Evolutionary conservation across 2,888 invertebrate genomes (phyloP).

Genomic region (Orthosia incerta): DNA sequence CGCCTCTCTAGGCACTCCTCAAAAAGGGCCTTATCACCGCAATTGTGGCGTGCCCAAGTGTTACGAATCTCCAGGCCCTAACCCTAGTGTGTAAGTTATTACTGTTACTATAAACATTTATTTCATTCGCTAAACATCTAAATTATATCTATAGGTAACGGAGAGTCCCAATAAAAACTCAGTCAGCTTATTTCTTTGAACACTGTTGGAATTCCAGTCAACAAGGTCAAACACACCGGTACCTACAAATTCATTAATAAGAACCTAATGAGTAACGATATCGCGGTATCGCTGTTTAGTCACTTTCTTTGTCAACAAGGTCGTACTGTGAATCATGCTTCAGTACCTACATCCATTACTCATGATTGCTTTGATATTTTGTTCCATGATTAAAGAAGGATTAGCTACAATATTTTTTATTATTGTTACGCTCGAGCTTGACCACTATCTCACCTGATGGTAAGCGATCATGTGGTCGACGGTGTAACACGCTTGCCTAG

Average conservation of each 20-base stretch:
- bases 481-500: too few species aligned
- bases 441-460: too few species aligned
- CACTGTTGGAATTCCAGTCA: not conserved
- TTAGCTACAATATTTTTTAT: too few species aligned
- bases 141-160: not conserved
- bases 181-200: not conserved
- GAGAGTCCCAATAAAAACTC: not conserved
- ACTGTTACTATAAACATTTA: too few species aligned
- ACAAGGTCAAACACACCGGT: constrained; percentile 2
- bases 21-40: too few species aligned
- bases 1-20: too few species aligned
- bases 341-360: constrained; percentile 16
- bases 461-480: too few species aligned
- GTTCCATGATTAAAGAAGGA: not conserved
- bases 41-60: too few species aligned
- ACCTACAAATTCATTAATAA: constrained; percentile 29
- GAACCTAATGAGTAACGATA: constrained; percentile 32
- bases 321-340: constrained; percentile 34
- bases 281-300: constrained; percentile 12
- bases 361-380: constrained; percentile 1
- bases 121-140: too few species aligned
- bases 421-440: too few species aligned
- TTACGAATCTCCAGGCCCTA: too few species aligned
- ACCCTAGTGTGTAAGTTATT: too few species aligned
- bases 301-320: constrained; percentile 63